Evolutionary conservation across 2,797 vertebrate genomes (phyloP).

Genomic region (Ptychadena robeensis): DNA sequence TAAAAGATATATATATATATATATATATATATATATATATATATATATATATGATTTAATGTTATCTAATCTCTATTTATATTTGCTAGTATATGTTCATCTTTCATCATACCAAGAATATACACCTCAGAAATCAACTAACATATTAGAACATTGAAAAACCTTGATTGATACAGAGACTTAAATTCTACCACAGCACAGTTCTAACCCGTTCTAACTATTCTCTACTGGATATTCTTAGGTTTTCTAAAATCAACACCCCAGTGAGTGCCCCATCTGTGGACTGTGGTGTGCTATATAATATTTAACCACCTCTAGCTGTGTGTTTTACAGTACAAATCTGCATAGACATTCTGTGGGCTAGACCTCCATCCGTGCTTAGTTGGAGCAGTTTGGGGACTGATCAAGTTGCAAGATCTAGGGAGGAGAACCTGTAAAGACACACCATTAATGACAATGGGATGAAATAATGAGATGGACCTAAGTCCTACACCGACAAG

Average conservation of each 20-base stretch:
- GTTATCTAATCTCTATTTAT: too few relatives aligned
- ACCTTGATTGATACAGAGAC: too few relatives aligned
- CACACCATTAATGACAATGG: slow-evolving; percentile 85
- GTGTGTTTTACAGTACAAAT: slow-evolving; percentile 9
- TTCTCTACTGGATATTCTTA: too few relatives aligned
- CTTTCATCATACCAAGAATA: too few relatives aligned
- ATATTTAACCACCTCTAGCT: slow-evolving; percentile 23
- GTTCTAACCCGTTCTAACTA: too few relatives aligned
- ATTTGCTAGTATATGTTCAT: too few relatives aligned
- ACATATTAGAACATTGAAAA: too few relatives aligned
- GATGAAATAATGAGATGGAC: slow-evolving; percentile 77
- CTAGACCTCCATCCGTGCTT: slow-evolving; percentile 1
- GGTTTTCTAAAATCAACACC: not conserved
- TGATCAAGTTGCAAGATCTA: slow-evolving; percentile 32
- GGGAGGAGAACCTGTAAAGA: slow-evolving; percentile 59
- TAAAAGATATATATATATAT: too few relatives aligned
- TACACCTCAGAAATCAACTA: too few relatives aligned
- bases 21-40: too few relatives aligned
- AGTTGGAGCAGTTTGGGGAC: slow-evolving; percentile 34
- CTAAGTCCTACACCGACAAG: slow-evolving; percentile 68
- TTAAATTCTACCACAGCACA: too few relatives aligned
- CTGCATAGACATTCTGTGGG: not conserved
- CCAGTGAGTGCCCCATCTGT: not conserved
- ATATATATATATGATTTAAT: too few relatives aligned
- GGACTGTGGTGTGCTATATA: slow-evolving; percentile 1